Evolutionary conservation across 2,113 vertebrate genomes (phyloP), one percentile per base, ranked within the genome.

Genomic region (Cromileptes altivelis): DNA sequence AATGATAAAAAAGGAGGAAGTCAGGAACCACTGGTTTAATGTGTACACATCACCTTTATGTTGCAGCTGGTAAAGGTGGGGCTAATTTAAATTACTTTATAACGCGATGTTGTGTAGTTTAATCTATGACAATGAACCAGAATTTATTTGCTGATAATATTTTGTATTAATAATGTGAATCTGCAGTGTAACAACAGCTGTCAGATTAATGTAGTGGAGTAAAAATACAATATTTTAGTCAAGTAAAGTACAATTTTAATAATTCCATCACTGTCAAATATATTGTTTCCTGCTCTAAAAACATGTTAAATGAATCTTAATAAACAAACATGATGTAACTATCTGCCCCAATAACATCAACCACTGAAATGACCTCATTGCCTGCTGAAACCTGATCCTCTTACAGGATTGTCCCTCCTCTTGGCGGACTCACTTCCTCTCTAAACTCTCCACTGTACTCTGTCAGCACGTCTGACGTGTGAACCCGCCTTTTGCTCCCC

Each of bases 321-420:
- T 79, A 65, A 65, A 76, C 18, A 17, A 30, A 79, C 42, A 85
- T 89, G 88, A 89, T 89, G 88, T 82, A 89, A 92, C 37, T 6
- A 37, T 53, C 50, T 57, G 71, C 56, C 70, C 27, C 67, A 84
- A 40, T 85, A 91, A 88, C 88, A 85, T 84, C 84, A 86, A 71
- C 70, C 77, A 67, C 12, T 82, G 33, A 58, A 42, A 72, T 73
- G 88, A 91, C 81, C 86, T 92, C 87, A 85, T 63, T 58, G 70
- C 67, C 78, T 78, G 30, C 70, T 85, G 90, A n/a, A 91, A 92
- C 89, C 78, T 80, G 85, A 92, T 88, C 85, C 87, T 89, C 72
- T 90, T 76, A 85, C 60, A 61, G 82, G 83, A 84, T 57, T 75
- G 86, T 75, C 86, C 88, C 79, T 86, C 80, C 88, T 81, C 40